phyloP scores from a whole-genome alignment of 2,888 invertebrate species.

The Drosophila histrio region DNA sequence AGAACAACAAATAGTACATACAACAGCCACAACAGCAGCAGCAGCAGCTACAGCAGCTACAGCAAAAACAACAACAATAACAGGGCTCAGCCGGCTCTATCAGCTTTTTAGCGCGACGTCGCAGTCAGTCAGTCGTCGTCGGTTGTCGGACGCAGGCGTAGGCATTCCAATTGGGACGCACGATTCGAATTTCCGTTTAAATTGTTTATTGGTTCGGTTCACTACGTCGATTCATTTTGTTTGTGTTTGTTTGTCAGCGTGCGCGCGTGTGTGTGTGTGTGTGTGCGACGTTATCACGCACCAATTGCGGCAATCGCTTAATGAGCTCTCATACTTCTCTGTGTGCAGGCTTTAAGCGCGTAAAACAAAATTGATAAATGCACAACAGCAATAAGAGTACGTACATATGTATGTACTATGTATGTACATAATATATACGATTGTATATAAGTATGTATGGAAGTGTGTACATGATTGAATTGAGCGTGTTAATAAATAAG shows the following conservation, averaged over 20 bases:
- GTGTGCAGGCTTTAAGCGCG: constrained; percentile 18
- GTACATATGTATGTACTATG: constrained; percentile 8
- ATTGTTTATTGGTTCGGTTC: constrained; percentile 51
- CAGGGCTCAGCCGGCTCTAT: constrained; percentile 61
- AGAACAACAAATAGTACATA: constrained; percentile 53
- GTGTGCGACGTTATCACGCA: constrained; percentile 61
- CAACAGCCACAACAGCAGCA: constrained; percentile 23
- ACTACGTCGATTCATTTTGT: constrained; percentile 37
- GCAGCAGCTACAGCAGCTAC: constrained; percentile 14
- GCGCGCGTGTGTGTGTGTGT: constrained; percentile 15
- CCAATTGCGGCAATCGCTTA: constrained; percentile 66
- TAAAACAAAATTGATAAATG: constrained; percentile 70
- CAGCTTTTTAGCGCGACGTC: constrained; percentile 64
- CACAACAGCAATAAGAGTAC: constrained; percentile 55
- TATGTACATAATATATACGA: constrained; percentile 4
- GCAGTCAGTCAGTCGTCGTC: constrained; percentile 66
- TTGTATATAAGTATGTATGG: neutral
- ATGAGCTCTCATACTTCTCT: constrained; percentile 46
- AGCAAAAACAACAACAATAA: constrained; percentile 42
- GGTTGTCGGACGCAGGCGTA: constrained; percentile 71
- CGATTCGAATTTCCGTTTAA: constrained; percentile 59
- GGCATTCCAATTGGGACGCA: constrained; percentile 64
- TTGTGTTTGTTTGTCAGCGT: constrained; percentile 10
- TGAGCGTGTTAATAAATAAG: constrained; percentile 61
- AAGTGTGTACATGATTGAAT: constrained; percentile 9